Evolutionary conservation across 2,797 vertebrate genomes (phyloP).

Genomic region (Perdix hodgsoniae): DNA sequence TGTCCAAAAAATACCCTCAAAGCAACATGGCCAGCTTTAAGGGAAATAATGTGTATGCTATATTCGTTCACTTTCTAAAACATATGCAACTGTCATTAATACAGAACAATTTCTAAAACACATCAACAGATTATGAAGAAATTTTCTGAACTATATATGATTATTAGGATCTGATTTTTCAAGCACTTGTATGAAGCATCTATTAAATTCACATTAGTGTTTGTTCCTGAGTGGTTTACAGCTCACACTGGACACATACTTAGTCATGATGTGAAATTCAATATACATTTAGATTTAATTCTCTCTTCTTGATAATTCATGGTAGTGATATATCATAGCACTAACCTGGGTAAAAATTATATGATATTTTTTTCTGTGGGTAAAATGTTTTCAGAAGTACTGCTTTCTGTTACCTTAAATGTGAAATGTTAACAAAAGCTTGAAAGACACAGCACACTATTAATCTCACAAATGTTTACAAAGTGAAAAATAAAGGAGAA

Average conservation of each 20-base stretch:
- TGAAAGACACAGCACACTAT: background rate
- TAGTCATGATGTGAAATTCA: background rate
- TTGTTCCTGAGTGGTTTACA: background rate
- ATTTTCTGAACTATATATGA: background rate
- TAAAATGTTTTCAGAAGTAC: background rate
- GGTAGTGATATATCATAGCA: background rate
- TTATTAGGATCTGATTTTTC: background rate
- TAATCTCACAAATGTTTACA: slow-evolving; percentile 56
- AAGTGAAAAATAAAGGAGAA: background rate
- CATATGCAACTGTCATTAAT: background rate
- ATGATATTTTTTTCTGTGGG: background rate
- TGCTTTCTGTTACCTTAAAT: background rate
- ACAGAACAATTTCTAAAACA: background rate
- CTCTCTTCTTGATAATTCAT: background rate
- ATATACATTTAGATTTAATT: background rate
- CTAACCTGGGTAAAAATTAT: background rate
- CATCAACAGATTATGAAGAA: background rate
- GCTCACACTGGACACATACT: background rate
- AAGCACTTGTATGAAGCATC: background rate
- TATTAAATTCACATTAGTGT: background rate
- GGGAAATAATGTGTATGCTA: background rate
- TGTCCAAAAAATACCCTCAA: background rate
- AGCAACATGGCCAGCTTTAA: background rate
- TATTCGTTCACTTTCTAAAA: background rate
- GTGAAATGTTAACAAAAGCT: background rate